A percentile compares a stretch with the other conserved stretches of the same genome.
These are phyloP conservation scores for Meiosimyza platycephala DNA, from an alignment of 2,888 invertebrate genomes.

Conservation along the genomic window DNA sequence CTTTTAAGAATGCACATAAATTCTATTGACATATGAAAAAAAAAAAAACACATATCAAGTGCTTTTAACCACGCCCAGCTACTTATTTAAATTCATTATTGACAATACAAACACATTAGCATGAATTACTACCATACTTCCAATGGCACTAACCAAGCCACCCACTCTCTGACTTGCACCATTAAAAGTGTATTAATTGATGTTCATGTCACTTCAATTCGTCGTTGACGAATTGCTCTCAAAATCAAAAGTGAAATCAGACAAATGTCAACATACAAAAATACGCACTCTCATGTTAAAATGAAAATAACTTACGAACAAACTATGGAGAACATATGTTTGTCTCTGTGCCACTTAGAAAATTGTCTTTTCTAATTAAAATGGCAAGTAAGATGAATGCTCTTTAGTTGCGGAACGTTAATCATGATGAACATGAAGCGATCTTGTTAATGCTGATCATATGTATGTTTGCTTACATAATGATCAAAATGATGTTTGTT, in stretches of 20 bases:
- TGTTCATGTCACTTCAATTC: neutral
- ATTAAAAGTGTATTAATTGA: constrained; percentile 7
- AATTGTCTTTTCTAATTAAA: neutral
- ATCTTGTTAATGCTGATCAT: no score
- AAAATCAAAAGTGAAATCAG: neutral
- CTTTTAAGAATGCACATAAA: no score
- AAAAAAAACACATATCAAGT: neutral
- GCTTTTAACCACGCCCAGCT: constrained; percentile 4
- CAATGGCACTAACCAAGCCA: neutral
- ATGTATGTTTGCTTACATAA: no score
- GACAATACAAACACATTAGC: neutral
- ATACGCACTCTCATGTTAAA: no score
- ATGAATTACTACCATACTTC: neutral
- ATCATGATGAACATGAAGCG: neutral
- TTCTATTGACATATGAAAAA: neutral
- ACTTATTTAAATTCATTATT: neutral
- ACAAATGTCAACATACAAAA: neutral
- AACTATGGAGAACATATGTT: neutral
- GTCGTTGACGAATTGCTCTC: constrained; percentile 6
- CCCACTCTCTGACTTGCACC: neutral
- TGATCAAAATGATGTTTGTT: no score
- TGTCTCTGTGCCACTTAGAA: neutral
- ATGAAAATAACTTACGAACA: no score
- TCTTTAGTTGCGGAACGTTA: neutral
- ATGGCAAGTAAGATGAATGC: neutral